Percentiles rank a stretch among this genome's conserved stretches.
Conservation (phyloP, 2,113 vertebrate species). For the Phainopepla nitens region DNA sequence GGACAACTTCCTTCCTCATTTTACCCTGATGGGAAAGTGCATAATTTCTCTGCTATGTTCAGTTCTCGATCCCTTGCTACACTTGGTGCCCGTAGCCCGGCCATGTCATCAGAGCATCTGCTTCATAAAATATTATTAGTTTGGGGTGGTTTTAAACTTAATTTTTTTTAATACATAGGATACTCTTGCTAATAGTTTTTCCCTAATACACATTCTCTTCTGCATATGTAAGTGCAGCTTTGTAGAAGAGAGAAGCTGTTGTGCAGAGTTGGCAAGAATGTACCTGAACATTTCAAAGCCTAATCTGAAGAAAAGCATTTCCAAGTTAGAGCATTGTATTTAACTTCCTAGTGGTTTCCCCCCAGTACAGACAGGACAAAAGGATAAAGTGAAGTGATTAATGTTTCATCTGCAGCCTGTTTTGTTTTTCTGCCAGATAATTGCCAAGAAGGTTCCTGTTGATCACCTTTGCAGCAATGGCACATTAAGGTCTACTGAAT, state of each 20-base stretch:
- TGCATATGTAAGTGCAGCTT: background rate
- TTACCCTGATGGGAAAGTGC: background rate
- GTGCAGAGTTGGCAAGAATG: background rate
- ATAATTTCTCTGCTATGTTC: background rate
- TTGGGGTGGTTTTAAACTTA: background rate
- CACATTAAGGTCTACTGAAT: conserved; percentile 13
- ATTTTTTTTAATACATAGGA: background rate
- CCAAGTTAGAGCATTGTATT: background rate
- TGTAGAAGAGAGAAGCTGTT: background rate
- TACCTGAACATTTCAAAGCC: background rate
- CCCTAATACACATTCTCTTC: background rate
- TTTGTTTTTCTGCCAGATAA: background rate
- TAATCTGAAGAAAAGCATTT: background rate
- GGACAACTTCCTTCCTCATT: background rate
- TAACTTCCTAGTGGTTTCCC: background rate
- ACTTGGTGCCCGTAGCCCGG: background rate
- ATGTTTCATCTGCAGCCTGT: background rate
- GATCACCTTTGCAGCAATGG: conserved; percentile 20
- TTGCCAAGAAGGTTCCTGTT: conserved; percentile 8
- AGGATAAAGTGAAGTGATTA: background rate
- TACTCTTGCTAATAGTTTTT: background rate
- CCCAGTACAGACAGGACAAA: background rate
- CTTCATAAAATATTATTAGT: background rate
- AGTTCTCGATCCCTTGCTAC: background rate
- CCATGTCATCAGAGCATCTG: background rate